Conservation (phyloP, 2,888 invertebrate species). For the Empis livida region DNA sequence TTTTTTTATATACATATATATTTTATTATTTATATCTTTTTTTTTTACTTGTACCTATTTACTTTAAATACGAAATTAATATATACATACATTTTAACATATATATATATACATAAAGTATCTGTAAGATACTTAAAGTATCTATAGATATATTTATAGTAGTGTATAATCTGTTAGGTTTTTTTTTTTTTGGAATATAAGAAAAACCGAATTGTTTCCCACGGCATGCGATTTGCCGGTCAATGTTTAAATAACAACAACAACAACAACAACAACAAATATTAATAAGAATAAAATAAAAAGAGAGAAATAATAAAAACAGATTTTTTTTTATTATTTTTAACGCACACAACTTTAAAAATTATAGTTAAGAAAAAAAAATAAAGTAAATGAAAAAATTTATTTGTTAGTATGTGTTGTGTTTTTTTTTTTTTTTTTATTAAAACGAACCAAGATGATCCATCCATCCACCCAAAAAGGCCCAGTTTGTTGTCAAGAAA, state of each 20-base stretch:
- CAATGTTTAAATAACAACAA: constrained; percentile 26
- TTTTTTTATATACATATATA: too few species aligned
- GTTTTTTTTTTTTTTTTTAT: too few species aligned
- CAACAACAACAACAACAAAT: constrained; percentile 2
- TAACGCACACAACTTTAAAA: too few species aligned
- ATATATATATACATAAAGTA: not conserved
- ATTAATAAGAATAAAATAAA: constrained; percentile 1
- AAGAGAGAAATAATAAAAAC: not conserved
- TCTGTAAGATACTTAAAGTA: not conserved
- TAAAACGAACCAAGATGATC: too few species aligned
- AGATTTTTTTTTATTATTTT: too few species aligned
- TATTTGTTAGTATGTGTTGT: not conserved
- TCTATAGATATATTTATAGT: not conserved
- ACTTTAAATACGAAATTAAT: not conserved
- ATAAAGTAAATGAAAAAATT: constrained; percentile 17
- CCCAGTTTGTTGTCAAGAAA: too few species aligned
- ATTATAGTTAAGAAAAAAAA: constrained; percentile 8
- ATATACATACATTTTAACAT: not conserved
- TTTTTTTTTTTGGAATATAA: constrained; percentile 3
- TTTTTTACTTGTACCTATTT: not conserved
- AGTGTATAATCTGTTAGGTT: too few species aligned
- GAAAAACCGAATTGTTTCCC: constrained; percentile 39
- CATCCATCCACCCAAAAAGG: too few species aligned
- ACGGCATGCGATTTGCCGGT: constrained; percentile 40
- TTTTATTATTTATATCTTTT: too few species aligned